A percentile compares a stretch with the other conserved stretches of the same genome.
phyloP scores from a whole-genome alignment of 2,888 invertebrate species.

The Xestobium rufovillosum region DNA sequence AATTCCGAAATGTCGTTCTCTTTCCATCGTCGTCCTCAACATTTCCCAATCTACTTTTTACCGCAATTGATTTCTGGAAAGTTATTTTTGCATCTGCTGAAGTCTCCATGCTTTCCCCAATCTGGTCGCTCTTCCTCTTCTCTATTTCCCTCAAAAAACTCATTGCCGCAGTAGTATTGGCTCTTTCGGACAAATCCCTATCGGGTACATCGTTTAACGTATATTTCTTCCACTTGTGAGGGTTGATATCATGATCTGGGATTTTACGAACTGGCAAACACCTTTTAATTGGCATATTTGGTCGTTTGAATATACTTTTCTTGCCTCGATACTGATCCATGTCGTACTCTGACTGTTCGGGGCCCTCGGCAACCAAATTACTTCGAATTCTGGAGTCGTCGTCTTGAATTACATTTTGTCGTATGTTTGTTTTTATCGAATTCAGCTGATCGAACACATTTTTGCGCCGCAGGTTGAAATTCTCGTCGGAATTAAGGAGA shows the following conservation, averaged over 20 bases:
- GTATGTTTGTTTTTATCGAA: conserved; percentile 47
- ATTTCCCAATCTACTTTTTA: neutral
- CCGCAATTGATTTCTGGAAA: conserved; percentile 28
- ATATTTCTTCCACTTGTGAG: conserved; percentile 77
- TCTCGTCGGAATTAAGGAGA: conserved; percentile 26
- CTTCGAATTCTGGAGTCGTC: conserved; percentile 28
- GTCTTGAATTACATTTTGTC: conserved; percentile 16
- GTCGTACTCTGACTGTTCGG: conserved; percentile 41
- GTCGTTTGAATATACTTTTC: conserved; percentile 74
- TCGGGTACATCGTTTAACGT: conserved; percentile 67
- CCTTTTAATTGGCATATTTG: conserved; percentile 58
- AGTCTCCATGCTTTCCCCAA: conserved; percentile 24
- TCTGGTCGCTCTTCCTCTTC: conserved; percentile 29
- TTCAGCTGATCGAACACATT: conserved; percentile 62
- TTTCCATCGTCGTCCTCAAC: conserved; percentile 27
- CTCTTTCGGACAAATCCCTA: conserved; percentile 69
- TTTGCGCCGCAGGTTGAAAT: conserved; percentile 54
- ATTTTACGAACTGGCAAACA: conserved; percentile 45
- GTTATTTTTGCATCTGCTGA: conserved; percentile 29
- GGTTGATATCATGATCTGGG: conserved; percentile 60
- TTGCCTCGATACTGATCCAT: conserved; percentile 58
- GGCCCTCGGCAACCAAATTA: conserved; percentile 34
- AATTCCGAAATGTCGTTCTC: conserved; percentile 53
- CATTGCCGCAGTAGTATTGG: conserved; percentile 70
- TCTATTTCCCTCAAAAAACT: conserved; percentile 66